Conservation (phyloP, 2,888 invertebrate genomes). For the Aproaerema taeniolella region DNA sequence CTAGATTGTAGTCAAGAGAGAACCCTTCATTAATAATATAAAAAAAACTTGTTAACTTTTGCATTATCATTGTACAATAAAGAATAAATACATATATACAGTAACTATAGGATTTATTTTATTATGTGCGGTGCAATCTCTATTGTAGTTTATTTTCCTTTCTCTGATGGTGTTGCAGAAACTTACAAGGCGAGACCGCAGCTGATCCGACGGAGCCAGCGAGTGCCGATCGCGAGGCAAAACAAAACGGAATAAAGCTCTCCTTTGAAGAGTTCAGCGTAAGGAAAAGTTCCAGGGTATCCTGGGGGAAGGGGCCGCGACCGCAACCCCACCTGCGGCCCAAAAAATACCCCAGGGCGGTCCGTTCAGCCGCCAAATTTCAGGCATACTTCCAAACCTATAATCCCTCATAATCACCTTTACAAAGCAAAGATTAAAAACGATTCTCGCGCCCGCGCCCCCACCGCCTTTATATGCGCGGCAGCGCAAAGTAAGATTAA, state of each 20-base stretch:
- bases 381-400: slow-evolving; percentile 77
- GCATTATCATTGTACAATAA: neutral
- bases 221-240: slow-evolving; percentile 44
- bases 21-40: neutral
- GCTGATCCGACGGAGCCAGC: slow-evolving; percentile 42
- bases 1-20: too few species aligned
- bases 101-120: neutral
- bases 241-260: slow-evolving; percentile 61
- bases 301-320: slow-evolving; percentile 44
- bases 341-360: slow-evolving; percentile 68
- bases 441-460: slow-evolving; percentile 66
- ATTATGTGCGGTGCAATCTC: too few species aligned
- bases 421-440: slow-evolving; percentile 80
- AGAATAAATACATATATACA: neutral
- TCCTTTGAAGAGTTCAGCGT: slow-evolving; percentile 63
- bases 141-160: too few species aligned
- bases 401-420: slow-evolving; percentile 79
- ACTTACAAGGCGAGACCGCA: slow-evolving; percentile 31
- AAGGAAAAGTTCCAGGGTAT: slow-evolving; percentile 70
- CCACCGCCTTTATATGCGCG: slow-evolving; percentile 72
- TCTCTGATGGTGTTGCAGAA: neutral
- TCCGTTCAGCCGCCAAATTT: slow-evolving; percentile 68
- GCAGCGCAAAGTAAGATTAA: slow-evolving; percentile 76
- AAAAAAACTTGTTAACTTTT: neutral
- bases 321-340: slow-evolving; percentile 65